Evolutionary conservation across 2,888 invertebrate species (phyloP).

Genomic region (Mylabris sibirica): DNA sequence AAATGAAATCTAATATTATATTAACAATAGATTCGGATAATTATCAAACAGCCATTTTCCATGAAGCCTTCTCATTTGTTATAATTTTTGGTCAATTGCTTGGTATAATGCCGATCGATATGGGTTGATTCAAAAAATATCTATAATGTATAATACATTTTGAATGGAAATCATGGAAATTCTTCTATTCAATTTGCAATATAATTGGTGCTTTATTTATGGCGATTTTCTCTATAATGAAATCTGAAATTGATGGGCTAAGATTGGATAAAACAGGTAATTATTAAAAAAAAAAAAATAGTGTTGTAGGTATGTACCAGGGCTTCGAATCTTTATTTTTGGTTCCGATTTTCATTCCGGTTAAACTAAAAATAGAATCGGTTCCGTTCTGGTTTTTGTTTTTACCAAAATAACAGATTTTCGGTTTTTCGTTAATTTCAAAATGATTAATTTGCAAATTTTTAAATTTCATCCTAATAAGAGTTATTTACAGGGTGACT

Average conservation of each 20-base stretch:
- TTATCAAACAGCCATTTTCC: conserved; percentile 38
- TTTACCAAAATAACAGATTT: too few relatives aligned
- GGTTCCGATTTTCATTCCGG: too few relatives aligned
- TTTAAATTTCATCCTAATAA: too few relatives aligned
- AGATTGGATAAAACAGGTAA: conserved; percentile 51
- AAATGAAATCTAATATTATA: conserved; percentile 41
- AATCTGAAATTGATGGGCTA: conserved; percentile 48
- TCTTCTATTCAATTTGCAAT: conserved; percentile 45
- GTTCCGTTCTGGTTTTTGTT: too few relatives aligned
- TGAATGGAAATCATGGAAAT: conserved; percentile 46
- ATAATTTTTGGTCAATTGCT: conserved; percentile 51
- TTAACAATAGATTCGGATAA: conserved; percentile 39
- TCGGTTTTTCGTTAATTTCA: too few relatives aligned
- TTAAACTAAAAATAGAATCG: too few relatives aligned
- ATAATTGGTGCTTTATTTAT: conserved; percentile 43
- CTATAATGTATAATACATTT: conserved; percentile 46
- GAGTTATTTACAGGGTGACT: too few relatives aligned
- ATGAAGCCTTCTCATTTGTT: conserved; percentile 48
- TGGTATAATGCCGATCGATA: conserved; percentile 52
- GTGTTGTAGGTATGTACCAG: too few relatives aligned
- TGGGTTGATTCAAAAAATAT: conserved; percentile 39
- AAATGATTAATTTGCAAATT: too few relatives aligned
- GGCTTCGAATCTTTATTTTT: too few relatives aligned
- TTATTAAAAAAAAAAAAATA: too few relatives aligned
- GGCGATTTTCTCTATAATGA: conserved; percentile 46